Evolutionary conservation across 1,140 invertebrate species (phyloP).

Genomic region (Platorchestia sp.): DNA sequence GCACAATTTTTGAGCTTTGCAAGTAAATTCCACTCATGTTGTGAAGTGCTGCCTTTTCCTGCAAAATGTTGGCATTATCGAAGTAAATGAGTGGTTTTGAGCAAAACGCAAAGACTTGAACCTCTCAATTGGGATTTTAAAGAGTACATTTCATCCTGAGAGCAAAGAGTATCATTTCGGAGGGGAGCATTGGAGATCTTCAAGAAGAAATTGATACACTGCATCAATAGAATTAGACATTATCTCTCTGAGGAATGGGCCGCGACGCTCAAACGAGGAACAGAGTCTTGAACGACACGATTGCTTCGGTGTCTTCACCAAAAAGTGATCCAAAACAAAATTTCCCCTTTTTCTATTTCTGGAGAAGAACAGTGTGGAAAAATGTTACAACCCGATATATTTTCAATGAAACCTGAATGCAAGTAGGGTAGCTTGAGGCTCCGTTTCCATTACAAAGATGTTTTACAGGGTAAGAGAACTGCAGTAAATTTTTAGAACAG

Average conservation of each 20-base stretch:
- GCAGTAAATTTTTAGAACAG: too few species aligned
- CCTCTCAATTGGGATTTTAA: not conserved
- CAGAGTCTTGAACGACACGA: not conserved
- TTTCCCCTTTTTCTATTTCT: too few species aligned
- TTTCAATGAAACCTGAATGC: too few species aligned
- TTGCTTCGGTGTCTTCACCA: not conserved
- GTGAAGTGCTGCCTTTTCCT: not conserved
- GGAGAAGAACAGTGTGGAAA: not conserved
- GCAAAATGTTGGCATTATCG: not conserved
- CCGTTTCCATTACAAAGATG: too few species aligned
- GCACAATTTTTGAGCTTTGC: not conserved
- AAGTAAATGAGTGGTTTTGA: not conserved
- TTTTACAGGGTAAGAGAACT: too few species aligned
- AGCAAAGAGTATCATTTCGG: not conserved
- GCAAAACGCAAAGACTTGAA: not conserved
- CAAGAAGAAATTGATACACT: not conserved
- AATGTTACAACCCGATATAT: not conserved
- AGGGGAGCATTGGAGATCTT: not conserved
- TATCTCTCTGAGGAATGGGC: not conserved
- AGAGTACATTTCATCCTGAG: not conserved
- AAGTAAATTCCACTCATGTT: not conserved
- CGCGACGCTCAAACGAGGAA: not conserved
- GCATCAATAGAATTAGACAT: not conserved
- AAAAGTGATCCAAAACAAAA: not conserved
- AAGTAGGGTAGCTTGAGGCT: too few species aligned